These are phyloP conservation scores for Cryptus armator DNA, from an alignment of 2,888 invertebrate species.

Conservation along the genomic window DNA sequence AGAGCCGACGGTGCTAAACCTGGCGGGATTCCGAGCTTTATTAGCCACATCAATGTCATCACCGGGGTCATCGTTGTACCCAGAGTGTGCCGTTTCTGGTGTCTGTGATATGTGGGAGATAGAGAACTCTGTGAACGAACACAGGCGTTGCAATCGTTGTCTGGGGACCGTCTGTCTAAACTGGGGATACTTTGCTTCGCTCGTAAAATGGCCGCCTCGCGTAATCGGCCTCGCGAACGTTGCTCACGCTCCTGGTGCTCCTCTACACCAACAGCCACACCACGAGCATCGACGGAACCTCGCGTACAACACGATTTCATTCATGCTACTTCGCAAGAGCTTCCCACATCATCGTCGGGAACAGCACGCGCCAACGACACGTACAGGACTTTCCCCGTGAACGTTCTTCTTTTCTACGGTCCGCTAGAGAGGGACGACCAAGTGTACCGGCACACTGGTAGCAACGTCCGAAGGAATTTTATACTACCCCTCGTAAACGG, in stretches of 20 bases:
- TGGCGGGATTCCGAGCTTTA: slow-evolving; percentile 49
- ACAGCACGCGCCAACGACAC: slow-evolving; percentile 39
- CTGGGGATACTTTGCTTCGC: slow-evolving; percentile 66
- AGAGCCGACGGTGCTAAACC: slow-evolving; percentile 43
- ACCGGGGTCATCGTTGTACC: slow-evolving; percentile 64
- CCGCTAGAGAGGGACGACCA: slow-evolving; percentile 10
- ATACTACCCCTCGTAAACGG: slow-evolving; percentile 73
- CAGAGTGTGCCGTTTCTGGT: slow-evolving; percentile 5
- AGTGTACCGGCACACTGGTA: slow-evolving; percentile 37
- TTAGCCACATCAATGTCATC: slow-evolving; percentile 63
- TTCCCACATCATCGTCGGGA: slow-evolving; percentile 14
- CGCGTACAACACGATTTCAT: slow-evolving; percentile 71
- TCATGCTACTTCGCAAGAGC: slow-evolving; percentile 68
- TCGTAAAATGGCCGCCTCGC: slow-evolving; percentile 72
- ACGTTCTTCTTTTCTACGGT: slow-evolving; percentile 13
- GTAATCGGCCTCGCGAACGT: slow-evolving; percentile 61
- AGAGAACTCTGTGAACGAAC: slow-evolving; percentile 13
- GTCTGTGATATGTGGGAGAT: slow-evolving; percentile 12
- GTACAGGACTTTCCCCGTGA: slow-evolving; percentile 8
- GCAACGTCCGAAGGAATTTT: slow-evolving; percentile 70
- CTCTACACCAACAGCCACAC: slow-evolving; percentile 24
- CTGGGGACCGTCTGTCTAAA: slow-evolving; percentile 73
- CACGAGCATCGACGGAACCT: slow-evolving; percentile 41
- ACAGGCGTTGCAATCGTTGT: slow-evolving; percentile 64
- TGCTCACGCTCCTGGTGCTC: slow-evolving; percentile 22